A percentile compares a stretch with the other conserved stretches of the same genome.
These are phyloP conservation scores for Tenrec ecaudatus DNA, from an alignment of 2,113 vertebrate species.

Conservation along the genomic window DNA sequence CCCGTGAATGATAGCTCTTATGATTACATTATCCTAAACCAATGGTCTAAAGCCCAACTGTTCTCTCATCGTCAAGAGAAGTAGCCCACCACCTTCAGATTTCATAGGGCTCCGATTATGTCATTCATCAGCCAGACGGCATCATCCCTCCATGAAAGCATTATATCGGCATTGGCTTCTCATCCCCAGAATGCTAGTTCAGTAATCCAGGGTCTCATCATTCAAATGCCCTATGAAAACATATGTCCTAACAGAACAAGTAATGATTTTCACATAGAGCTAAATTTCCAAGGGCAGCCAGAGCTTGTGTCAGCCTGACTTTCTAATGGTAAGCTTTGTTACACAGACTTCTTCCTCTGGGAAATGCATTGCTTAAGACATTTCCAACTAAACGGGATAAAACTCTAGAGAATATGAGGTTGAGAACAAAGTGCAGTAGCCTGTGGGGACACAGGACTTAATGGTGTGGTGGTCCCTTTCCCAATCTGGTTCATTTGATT, in stretches of 20 bases:
- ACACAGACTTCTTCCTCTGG: neutral
- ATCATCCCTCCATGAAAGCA: neutral
- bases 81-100: neutral
- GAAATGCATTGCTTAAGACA: conserved; percentile 55
- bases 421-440: neutral
- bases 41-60: neutral
- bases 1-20: neutral
- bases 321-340: conserved; percentile 29
- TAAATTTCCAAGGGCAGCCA: neutral
- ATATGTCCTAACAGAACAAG: neutral
- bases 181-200: neutral
- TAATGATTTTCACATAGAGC: neutral
- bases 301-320: neutral
- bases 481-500: conserved; percentile 44
- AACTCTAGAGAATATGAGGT: neutral
- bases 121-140: neutral
- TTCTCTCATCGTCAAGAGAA: neutral
- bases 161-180: neutral
- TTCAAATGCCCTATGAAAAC: neutral
- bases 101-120: neutral
- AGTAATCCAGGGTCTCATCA: neutral
- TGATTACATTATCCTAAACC: neutral
- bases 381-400: conserved; percentile 51
- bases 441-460: conserved; percentile 8
- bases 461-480: conserved; percentile 17